phyloP scores from a whole-genome alignment of 2,797 vertebrate genomes.

The Emys orbicularis region DNA sequence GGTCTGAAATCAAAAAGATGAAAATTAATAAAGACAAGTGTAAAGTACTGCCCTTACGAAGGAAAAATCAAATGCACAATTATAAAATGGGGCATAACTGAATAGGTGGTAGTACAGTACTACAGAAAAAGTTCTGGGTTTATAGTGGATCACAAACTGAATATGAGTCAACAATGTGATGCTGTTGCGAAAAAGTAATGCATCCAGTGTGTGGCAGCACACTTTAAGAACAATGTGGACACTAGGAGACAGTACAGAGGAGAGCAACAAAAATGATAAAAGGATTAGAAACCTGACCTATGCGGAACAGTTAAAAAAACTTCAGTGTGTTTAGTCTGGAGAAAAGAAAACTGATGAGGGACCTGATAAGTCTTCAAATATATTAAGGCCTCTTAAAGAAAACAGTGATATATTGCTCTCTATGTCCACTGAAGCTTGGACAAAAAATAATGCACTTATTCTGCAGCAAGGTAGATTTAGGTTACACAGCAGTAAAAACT shows the following conservation, averaged over 20 bases:
- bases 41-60: neutral
- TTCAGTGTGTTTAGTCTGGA: neutral
- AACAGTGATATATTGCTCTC: neutral
- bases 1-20: neutral
- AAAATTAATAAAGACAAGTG: neutral
- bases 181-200: neutral
- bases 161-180: neutral
- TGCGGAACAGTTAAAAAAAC: neutral
- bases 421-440: neutral
- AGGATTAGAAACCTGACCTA: neutral
- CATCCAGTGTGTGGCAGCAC: too few relatives aligned
- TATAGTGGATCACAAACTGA: neutral
- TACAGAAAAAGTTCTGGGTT: neutral
- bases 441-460: neutral
- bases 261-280: neutral
- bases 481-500: too few relatives aligned
- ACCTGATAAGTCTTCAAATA: neutral
- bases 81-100: too few relatives aligned
- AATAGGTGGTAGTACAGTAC: neutral
- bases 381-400: neutral
- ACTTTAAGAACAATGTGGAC: neutral
- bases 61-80: neutral
- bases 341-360: neutral
- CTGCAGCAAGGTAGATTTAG: neutral
- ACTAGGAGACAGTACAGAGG: neutral